Base-by-base conservation (phyloP, 2,797 vertebrate genomes). In the Acanthurus tractus region DNA sequence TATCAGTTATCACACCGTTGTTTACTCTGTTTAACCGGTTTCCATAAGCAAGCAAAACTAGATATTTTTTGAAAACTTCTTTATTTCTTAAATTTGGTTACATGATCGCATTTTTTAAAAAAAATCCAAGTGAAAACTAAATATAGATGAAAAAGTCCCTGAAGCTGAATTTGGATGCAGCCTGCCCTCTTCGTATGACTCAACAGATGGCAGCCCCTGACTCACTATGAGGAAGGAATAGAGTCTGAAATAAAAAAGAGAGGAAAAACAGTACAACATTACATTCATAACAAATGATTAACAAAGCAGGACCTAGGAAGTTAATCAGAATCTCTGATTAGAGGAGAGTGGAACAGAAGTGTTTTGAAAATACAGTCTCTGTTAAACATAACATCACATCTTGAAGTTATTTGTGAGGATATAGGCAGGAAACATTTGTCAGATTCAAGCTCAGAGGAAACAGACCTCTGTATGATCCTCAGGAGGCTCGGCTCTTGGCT, bases 131-230 rank as follows among this genome's bases (percentile, higher is more conserved):
- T 58, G 54, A 46, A 76, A 38, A 74, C 66, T 81, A 84, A 79
- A 78, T 74, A 9, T 70, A 68, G 50, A 72, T 50, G 8, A 81
- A 84, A 90, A 93, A 80, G 18, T 80, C 81, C 87, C 86, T 13
- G 40, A 62, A 71, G 13, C 62, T 62, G 22, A 23, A 71, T 81
- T 61, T 78, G 78, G 86, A 86, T 68, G 34, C 65, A 69, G 67
- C 22, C 15, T 20, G 78, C 68, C 75, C 64, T 61, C 68, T 9
- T 73, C 58, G 4, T 36, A 3, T 93, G 88, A 93, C 73, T 92
- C 92, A 90, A 87, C 71, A 65, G 71, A 65, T 69, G 75, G 48
- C n/a, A 13, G 70, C 34, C 49, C 18, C 10, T 91, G 89, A 92
- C 56, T 92, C 86, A 91, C 50, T 17, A 20, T 59, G 63, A 78